Evolutionary conservation across 2,113 vertebrate genomes (phyloP).

Genomic region (Sinocyclocheilus maitianheensis): DNA sequence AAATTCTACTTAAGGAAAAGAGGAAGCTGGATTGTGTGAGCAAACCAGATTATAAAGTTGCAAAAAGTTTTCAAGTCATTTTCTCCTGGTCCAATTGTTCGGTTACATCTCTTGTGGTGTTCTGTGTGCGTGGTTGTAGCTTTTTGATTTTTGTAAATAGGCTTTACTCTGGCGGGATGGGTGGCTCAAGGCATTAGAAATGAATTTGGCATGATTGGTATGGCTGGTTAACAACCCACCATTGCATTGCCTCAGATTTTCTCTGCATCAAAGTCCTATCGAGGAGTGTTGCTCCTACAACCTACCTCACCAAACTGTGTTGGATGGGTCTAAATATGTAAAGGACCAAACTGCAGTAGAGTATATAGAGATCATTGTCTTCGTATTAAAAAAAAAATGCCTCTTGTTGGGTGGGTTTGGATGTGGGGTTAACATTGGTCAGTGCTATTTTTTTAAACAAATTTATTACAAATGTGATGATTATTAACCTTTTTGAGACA

Average conservation of each 20-base stretch:
- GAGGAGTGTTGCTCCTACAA: conserved; percentile 68
- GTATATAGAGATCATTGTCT: conserved; percentile 64
- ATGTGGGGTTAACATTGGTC: conserved; percentile 65
- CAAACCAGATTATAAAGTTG: neutral
- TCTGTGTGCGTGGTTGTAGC: conserved; percentile 28
- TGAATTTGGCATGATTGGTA: conserved; percentile 27
- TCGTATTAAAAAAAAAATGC: conserved; percentile 54
- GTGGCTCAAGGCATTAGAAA: conserved; percentile 3
- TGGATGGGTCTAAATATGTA: conserved; percentile 58
- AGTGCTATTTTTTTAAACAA: conserved; percentile 73
- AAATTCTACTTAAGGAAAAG: neutral
- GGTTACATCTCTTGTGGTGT: conserved; percentile 37
- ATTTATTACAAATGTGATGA: conserved; percentile 68
- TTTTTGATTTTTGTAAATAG: conserved; percentile 14
- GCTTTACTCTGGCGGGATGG: conserved; percentile 27
- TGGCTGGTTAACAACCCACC: conserved; percentile 42
- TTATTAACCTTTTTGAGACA: conserved; percentile 76
- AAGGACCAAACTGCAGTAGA: conserved; percentile 77
- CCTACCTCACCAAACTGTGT: conserved; percentile 69
- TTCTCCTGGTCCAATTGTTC: conserved; percentile 19
- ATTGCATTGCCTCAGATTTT: conserved; percentile 51
- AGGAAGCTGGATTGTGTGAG: neutral
- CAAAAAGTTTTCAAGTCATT: neutral
- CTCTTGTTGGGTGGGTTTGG: conserved; percentile 58
- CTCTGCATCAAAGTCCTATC: conserved; percentile 51